A percentile compares a stretch with the other conserved stretches of the same genome.
phyloP scores from a whole-genome alignment of 2,888 invertebrate species.

The Phragmatobia fuliginosa region DNA sequence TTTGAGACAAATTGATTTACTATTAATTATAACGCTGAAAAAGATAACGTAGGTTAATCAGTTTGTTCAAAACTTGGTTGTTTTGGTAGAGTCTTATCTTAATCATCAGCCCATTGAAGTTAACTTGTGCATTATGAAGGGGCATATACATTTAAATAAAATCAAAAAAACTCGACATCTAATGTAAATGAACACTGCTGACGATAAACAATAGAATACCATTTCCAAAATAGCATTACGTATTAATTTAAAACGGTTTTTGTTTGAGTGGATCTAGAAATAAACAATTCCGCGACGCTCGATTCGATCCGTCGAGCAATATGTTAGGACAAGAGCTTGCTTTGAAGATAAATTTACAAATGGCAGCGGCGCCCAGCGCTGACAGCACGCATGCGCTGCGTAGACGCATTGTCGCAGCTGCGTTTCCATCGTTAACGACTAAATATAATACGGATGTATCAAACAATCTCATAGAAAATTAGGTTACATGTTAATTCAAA shows the following conservation, averaged over 20 bases:
- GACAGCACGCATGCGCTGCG: conserved; percentile 63
- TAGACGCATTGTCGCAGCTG: conserved; percentile 77
- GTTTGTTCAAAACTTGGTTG: neutral
- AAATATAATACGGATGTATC: conserved; percentile 55
- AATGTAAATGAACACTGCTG: conserved; percentile 34
- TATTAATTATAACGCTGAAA: neutral
- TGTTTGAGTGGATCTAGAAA: conserved; percentile 66
- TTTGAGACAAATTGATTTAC: too few species aligned
- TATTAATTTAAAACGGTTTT: conserved; percentile 69
- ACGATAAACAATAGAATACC: conserved; percentile 47
- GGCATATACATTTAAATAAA: too few species aligned
- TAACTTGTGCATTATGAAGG: too few species aligned
- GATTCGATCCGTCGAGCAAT: conserved; percentile 68
- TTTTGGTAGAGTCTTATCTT: too few species aligned
- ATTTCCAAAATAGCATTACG: conserved; percentile 47
- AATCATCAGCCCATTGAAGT: too few species aligned
- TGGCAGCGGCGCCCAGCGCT: conserved; percentile 64
- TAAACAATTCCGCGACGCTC: conserved; percentile 65
- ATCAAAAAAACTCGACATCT: neutral
- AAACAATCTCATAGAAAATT: conserved; percentile 45
- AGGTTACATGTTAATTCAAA: conserved; percentile 43
- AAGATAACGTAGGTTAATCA: neutral
- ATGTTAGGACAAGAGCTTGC: conserved; percentile 65
- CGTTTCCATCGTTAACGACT: conserved; percentile 55
- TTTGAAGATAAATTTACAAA: conserved; percentile 83